phyloP scores from a whole-genome alignment of 2,113 vertebrate species.

The Prinia subflava region DNA sequence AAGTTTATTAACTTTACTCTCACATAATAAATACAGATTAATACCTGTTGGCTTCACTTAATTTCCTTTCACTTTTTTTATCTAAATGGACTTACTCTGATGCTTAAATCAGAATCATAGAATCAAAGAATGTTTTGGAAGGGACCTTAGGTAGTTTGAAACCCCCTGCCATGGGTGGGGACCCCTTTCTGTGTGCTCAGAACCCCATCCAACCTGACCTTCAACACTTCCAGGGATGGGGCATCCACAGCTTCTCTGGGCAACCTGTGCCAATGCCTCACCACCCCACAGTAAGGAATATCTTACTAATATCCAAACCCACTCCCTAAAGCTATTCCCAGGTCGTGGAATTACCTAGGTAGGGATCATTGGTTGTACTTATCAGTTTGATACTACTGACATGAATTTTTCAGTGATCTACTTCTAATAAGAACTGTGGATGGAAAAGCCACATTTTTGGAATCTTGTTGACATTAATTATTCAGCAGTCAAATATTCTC shows the following conservation, averaged over 20 bases:
- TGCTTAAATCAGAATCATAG: not conserved
- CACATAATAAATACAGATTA: not conserved
- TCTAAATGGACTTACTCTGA: not conserved
- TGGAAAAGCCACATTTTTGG: not conserved
- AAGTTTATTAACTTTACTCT: not conserved
- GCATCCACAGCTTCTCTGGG: not conserved
- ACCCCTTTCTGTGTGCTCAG: not conserved
- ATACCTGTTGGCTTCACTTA: not conserved
- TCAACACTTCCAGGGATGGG: not conserved
- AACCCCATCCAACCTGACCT: rapidly evolving
- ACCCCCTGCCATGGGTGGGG: rapidly evolving
- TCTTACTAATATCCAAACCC: not conserved
- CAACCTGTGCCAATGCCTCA: not conserved
- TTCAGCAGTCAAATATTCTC: not conserved
- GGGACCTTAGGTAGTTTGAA: not conserved
- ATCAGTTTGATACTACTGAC: not conserved
- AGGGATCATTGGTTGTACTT: not conserved
- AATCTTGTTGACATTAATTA: not conserved
- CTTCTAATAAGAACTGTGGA: not conserved
- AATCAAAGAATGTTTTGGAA: not conserved
- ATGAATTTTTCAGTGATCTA: not conserved
- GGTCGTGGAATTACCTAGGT: not conserved
- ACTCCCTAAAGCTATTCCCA: not conserved
- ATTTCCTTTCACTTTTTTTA: not conserved
- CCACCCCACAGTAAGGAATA: not conserved